Evolutionary conservation across 2,113 vertebrate species (phyloP).

Genomic region (Henicopernis longicauda): DNA sequence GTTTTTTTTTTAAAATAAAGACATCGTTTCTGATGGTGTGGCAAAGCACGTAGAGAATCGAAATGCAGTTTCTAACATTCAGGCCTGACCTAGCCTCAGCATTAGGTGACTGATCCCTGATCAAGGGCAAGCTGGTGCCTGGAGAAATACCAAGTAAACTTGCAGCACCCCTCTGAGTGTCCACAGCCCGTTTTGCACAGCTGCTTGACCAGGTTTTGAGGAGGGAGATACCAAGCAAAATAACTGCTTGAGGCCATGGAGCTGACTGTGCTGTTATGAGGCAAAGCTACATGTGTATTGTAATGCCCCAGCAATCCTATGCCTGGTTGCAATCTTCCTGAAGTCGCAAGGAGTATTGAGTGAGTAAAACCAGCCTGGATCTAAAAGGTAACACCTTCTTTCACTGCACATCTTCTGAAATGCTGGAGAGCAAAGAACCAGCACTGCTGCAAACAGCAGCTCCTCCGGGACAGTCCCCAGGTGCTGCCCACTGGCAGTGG

Average conservation of each 20-base stretch:
- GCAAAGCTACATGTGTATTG: neutral
- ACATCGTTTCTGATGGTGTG: neutral
- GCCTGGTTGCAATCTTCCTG: neutral
- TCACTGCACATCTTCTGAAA: neutral
- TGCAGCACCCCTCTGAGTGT: neutral
- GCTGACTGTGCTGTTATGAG: neutral
- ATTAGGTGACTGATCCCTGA: neutral
- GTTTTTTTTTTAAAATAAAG: neutral
- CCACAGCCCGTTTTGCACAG: neutral
- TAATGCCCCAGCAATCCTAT: neutral
- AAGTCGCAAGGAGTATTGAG: neutral
- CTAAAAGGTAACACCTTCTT: neutral
- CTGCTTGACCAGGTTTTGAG: neutral
- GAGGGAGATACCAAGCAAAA: neutral
- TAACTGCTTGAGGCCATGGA: neutral
- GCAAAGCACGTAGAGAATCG: neutral
- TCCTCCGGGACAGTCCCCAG: neutral
- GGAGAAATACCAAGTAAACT: neutral
- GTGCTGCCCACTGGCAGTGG: accelerated
- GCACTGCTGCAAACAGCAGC: neutral
- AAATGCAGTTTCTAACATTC: neutral
- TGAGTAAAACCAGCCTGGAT: neutral
- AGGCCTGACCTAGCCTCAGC: neutral
- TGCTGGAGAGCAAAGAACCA: neutral
- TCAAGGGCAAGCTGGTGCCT: neutral